phyloP scores from a whole-genome alignment of 2,797 vertebrate species.

The Astyanax mexicanus region DNA sequence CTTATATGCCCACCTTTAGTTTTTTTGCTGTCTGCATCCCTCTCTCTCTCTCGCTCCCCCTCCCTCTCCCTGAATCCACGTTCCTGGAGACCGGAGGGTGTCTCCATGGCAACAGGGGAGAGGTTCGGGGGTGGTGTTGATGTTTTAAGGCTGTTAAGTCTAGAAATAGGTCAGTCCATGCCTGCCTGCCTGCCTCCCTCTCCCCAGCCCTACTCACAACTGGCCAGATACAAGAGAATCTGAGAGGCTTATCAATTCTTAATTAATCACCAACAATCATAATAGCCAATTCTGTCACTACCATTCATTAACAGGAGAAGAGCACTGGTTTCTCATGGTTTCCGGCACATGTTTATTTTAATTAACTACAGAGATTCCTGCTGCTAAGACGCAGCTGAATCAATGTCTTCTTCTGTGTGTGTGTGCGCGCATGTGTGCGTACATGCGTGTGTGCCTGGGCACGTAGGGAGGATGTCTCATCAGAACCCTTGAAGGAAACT shows the following conservation, averaged over 20 bases:
- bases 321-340: conserved; percentile 26
- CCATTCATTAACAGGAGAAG: conserved; percentile 3
- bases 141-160: conserved; percentile 68
- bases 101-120: conserved; percentile 83
- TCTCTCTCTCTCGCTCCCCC: conserved; percentile 45
- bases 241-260: conserved; percentile 64
- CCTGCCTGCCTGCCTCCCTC: conserved; percentile 50
- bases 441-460: conserved; percentile 16
- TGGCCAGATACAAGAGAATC: conserved; percentile 57
- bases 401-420: conserved; percentile 9
- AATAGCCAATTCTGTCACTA: conserved; percentile 27
- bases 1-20: conserved; percentile 37
- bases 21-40: conserved; percentile 10
- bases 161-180: conserved; percentile 76
- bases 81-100: conserved; percentile 77
- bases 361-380: conserved; percentile 34
- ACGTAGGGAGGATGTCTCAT: conserved; percentile 51
- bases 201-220: conserved; percentile 51
- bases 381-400: conserved; percentile 29
- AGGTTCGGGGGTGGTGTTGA: conserved; percentile 68
- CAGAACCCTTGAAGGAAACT: conserved; percentile 65
- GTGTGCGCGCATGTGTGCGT: conserved; percentile 27
- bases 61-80: conserved; percentile 63
- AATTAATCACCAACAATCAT: conserved; percentile 54
- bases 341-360: conserved; percentile 44